Conservation (phyloP, 2,888 invertebrate species). For the Fissipunctia ypsillon region DNA sequence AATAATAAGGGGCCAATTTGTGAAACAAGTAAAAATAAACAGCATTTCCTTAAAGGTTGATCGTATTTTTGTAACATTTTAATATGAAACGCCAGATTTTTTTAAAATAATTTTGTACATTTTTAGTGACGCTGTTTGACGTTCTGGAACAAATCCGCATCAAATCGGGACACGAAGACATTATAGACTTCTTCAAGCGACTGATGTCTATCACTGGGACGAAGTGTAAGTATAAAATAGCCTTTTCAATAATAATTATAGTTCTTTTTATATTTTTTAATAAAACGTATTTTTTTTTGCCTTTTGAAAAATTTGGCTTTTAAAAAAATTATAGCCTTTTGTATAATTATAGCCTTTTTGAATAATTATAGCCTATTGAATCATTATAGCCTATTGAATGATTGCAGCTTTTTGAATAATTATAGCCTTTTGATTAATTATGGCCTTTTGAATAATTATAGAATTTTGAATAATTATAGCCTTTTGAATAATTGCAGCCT, state of each 20-base stretch:
- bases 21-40: too few species aligned
- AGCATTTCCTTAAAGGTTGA: too few species aligned
- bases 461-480: background rate
- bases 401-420: background rate
- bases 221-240: constrained; percentile 73
- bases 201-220: constrained; percentile 74
- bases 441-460: background rate
- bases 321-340: background rate
- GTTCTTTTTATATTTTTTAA: background rate
- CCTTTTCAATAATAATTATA: background rate
- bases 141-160: constrained; percentile 75
- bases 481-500: background rate
- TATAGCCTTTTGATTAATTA: too few species aligned
- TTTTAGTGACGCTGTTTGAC: constrained; percentile 73
- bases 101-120: too few species aligned
- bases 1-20: too few species aligned
- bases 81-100: too few species aligned
- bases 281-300: too few species aligned
- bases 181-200: constrained; percentile 78
- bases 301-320: background rate
- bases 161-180: constrained; percentile 72
- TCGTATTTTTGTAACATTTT: too few species aligned
- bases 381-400: background rate
- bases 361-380: background rate
- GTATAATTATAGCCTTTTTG: too few species aligned